phyloP scores from a whole-genome alignment of 2,797 vertebrate genomes.

The Agapornis canus region DNA sequence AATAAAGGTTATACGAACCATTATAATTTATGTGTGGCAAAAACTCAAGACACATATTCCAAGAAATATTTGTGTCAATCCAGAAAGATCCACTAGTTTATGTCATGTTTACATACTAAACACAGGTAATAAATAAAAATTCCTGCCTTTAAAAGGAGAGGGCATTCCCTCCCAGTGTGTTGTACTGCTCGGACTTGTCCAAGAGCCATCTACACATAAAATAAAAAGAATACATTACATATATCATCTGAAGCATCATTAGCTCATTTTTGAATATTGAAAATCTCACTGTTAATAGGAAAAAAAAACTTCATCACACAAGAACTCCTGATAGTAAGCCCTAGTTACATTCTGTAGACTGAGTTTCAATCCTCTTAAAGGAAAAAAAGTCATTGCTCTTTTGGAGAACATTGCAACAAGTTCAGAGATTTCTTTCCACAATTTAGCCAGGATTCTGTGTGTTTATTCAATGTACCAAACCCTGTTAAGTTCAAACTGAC shows the following conservation, averaged over 20 bases:
- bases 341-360: constrained; percentile 72
- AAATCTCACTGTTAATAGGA: constrained; percentile 78
- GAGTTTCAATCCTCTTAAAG: constrained; percentile 69
- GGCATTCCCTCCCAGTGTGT: constrained; percentile 87
- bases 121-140: constrained; percentile 87
- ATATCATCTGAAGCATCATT: constrained; percentile 85
- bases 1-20: constrained; percentile 70
- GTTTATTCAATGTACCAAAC: constrained; percentile 21
- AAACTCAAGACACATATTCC: constrained; percentile 79
- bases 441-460: constrained; percentile 14
- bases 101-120: constrained; percentile 85
- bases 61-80: constrained; percentile 79
- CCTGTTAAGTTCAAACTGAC: constrained; percentile 50
- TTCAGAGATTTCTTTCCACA: constrained; percentile 39
- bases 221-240: constrained; percentile 88
- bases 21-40: constrained; percentile 74
- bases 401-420: constrained; percentile 49
- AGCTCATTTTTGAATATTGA: constrained; percentile 80
- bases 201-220: constrained; percentile 88
- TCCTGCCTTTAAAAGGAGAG: constrained; percentile 89
- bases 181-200: constrained; percentile 87
- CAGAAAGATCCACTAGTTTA: constrained; percentile 80
- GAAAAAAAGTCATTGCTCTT: constrained; percentile 58
- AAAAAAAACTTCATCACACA: constrained; percentile 71
- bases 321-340: constrained; percentile 72